A percentile compares a stretch with the other conserved stretches of the same genome.
These are phyloP conservation scores for Scytalopus superciliaris DNA, from an alignment of 2,113 vertebrate species.

Conservation along the genomic window DNA sequence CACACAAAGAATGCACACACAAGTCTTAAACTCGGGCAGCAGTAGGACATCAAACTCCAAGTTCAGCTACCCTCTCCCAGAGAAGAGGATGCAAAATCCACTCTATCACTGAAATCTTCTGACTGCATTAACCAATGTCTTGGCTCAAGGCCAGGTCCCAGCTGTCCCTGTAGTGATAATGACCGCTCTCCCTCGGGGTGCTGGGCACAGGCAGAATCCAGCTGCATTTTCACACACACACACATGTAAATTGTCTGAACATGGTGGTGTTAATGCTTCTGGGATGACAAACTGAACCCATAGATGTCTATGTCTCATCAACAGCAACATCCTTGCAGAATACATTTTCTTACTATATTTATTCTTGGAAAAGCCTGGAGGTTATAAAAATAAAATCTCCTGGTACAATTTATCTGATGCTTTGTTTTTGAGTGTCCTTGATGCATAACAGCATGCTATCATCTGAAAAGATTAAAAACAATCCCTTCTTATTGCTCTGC, in stretches of 20 bases:
- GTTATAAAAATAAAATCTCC: background rate
- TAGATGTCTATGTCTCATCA: background rate
- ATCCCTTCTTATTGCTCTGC: conserved; percentile 57
- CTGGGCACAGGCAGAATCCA: background rate
- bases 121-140: background rate
- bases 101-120: background rate
- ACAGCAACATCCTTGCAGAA: background rate
- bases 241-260: background rate
- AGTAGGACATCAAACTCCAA: background rate
- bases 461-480: conserved; percentile 61
- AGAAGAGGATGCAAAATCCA: background rate
- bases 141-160: conserved; percentile 27
- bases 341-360: background rate
- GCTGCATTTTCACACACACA: background rate
- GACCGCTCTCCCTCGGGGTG: background rate
- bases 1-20: background rate
- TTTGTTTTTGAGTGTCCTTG: conserved; percentile 54
- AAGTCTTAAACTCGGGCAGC: background rate
- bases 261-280: background rate
- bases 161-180: conserved; percentile 1
- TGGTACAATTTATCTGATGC: conserved; percentile 26
- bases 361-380: background rate
- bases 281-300: background rate
- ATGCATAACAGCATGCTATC: conserved; percentile 44
- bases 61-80: background rate